These are phyloP conservation scores for Psittacula echo DNA, from an alignment of 2,797 vertebrate genomes.

Conservation along the genomic window DNA sequence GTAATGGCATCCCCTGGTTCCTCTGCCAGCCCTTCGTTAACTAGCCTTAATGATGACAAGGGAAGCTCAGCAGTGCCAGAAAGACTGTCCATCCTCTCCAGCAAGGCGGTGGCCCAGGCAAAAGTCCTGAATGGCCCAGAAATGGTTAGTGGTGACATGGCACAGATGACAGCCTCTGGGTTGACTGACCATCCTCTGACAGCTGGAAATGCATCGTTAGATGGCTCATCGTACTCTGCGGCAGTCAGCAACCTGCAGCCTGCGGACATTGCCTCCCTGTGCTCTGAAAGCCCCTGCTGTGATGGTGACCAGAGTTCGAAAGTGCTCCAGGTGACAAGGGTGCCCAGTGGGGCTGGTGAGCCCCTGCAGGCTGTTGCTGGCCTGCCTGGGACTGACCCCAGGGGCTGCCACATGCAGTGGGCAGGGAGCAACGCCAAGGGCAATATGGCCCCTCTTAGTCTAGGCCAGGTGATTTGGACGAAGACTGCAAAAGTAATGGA, in stretches of 20 bases:
- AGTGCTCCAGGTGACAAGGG: neutral
- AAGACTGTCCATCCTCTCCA: neutral
- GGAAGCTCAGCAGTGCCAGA: neutral
- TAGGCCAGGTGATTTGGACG: neutral
- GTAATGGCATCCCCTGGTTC: neutral
- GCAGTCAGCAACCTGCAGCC: neutral
- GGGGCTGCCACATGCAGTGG: rapidly evolving
- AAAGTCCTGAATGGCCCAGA: neutral
- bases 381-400: neutral
- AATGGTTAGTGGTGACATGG: neutral
- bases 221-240: rapidly evolving
- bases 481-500: neutral
- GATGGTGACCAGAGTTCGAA: rapidly evolving
- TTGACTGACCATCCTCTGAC: neutral
- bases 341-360: rapidly evolving
- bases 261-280: neutral
- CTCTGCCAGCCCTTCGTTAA: neutral
- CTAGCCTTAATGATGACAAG: neutral
- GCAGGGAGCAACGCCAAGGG: rapidly evolving
- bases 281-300: neutral
- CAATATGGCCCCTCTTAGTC: rapidly evolving
- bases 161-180: neutral
- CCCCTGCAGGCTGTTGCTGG: neutral
- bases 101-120: neutral
- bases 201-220: neutral